Conservation (phyloP, 2,888 invertebrate genomes). For the Lepetodrilus schrolli region DNA sequence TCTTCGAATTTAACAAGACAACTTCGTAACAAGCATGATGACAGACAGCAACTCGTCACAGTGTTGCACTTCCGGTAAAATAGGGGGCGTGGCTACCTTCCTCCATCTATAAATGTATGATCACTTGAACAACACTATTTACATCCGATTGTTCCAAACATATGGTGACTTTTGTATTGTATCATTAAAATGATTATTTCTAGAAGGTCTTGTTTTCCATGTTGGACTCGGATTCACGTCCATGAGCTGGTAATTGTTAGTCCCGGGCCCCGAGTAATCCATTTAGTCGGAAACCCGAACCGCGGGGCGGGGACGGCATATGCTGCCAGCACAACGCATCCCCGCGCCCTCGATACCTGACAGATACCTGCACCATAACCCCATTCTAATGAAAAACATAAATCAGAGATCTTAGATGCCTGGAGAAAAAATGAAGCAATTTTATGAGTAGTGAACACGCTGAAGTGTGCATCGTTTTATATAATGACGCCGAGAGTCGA, state of each 20-base stretch:
- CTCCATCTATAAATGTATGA: background rate
- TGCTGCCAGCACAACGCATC: background rate
- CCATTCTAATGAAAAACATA: constrained; percentile 3
- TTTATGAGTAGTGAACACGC: too few species aligned
- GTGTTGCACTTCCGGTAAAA: background rate
- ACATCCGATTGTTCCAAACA: background rate
- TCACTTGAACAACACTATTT: background rate
- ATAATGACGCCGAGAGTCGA: too few species aligned
- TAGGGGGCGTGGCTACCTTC: background rate
- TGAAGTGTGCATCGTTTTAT: too few species aligned
- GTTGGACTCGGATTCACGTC: background rate
- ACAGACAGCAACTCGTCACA: background rate
- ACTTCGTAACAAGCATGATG: background rate
- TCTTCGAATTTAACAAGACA: background rate
- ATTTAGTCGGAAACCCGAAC: background rate
- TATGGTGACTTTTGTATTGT: constrained; percentile 19
- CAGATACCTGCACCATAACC: constrained; percentile 4
- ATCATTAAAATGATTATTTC: constrained; percentile 9
- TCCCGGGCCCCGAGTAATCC: constrained; percentile 13
- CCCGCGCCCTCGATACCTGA: background rate
- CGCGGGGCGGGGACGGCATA: constrained; percentile 1
- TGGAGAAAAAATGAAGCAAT: too few species aligned
- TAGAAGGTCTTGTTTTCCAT: background rate
- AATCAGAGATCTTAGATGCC: too few species aligned
- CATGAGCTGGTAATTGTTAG: background rate